These are phyloP conservation scores for Andrena cerasifolii DNA, from an alignment of 1,140 invertebrate genomes.

Conservation along the genomic window DNA sequence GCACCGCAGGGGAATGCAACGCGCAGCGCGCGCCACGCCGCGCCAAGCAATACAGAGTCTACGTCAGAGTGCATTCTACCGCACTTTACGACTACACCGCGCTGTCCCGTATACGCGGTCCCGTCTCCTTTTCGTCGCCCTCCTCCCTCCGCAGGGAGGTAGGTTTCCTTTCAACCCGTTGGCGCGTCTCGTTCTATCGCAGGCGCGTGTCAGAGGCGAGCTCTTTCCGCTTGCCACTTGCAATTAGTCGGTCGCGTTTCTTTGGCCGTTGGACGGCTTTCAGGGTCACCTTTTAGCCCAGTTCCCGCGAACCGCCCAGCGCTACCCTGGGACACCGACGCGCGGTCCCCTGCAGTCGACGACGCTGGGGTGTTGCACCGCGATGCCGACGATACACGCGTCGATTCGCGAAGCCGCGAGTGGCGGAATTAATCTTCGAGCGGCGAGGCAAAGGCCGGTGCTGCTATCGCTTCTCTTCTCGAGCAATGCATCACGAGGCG, in stretches of 20 bases:
- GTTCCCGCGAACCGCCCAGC: no score
- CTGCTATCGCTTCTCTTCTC: slow-evolving; percentile 65
- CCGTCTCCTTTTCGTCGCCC: neutral
- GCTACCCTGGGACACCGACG: no score
- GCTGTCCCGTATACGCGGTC: slow-evolving; percentile 33
- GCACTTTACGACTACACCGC: slow-evolving; percentile 64
- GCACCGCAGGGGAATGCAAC: slow-evolving; percentile 80
- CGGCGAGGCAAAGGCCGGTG: neutral
- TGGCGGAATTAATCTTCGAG: no score
- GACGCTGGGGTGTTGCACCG: no score
- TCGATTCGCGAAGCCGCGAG: no score
- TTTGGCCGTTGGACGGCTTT: neutral
- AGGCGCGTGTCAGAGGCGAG: neutral
- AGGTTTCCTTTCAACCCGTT: neutral
- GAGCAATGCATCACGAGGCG: slow-evolving; percentile 60
- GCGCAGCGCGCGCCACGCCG: slow-evolving; percentile 71
- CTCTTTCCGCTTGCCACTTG: neutral
- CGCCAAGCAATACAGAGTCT: slow-evolving; percentile 72
- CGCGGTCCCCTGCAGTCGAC: no score
- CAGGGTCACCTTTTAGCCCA: slow-evolving; percentile 10
- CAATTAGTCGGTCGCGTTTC: slow-evolving; percentile 8
- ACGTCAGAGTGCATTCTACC: slow-evolving; percentile 78
- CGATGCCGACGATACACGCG: no score
- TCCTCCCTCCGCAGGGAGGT: neutral
- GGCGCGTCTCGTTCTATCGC: neutral